Conservation (phyloP, 2,113 vertebrate genomes). For the Chloroceryle aenea region DNA sequence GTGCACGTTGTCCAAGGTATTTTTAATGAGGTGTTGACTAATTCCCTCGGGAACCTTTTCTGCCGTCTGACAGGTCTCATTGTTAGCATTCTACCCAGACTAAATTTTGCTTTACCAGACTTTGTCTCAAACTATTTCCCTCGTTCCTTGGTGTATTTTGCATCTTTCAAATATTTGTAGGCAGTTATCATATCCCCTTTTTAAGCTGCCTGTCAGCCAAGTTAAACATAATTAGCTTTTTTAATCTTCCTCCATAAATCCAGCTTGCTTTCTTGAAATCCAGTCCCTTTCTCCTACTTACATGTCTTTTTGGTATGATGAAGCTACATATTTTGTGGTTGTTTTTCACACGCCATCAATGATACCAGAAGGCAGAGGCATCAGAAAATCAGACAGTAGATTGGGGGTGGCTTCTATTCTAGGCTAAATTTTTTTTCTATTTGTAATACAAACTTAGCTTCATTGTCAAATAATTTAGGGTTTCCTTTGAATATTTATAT, state of each 20-base stretch:
- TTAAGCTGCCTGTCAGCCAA: constrained; percentile 51
- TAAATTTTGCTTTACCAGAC: constrained; percentile 31
- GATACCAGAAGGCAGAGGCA: constrained; percentile 3
- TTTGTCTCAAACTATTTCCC: constrained; percentile 27
- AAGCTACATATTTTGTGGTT: constrained; percentile 51
- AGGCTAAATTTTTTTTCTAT: background rate
- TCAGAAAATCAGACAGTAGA: background rate
- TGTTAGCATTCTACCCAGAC: constrained; percentile 44
- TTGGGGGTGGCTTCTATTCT: background rate
- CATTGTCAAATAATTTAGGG: background rate
- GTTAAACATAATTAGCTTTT: constrained; percentile 68
- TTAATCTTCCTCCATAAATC: constrained; percentile 61
- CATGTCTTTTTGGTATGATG: constrained; percentile 40
- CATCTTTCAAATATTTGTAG: constrained; percentile 66
- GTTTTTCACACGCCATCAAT: constrained; percentile 31
- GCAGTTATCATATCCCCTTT: constrained; percentile 59
- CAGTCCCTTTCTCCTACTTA: constrained; percentile 39
- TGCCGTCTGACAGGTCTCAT: constrained; percentile 44
- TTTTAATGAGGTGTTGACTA: constrained; percentile 48
- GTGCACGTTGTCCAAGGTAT: background rate
- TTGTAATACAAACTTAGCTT: background rate
- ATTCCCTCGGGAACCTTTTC: constrained; percentile 23
- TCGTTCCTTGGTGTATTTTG: constrained; percentile 46
- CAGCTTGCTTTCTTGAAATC: constrained; percentile 50
- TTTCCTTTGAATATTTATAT: background rate